A percentile compares a stretch with the other conserved stretches of the same genome.
phyloP scores from a whole-genome alignment of 2,113 vertebrate species.

The Climacteris rufus region DNA sequence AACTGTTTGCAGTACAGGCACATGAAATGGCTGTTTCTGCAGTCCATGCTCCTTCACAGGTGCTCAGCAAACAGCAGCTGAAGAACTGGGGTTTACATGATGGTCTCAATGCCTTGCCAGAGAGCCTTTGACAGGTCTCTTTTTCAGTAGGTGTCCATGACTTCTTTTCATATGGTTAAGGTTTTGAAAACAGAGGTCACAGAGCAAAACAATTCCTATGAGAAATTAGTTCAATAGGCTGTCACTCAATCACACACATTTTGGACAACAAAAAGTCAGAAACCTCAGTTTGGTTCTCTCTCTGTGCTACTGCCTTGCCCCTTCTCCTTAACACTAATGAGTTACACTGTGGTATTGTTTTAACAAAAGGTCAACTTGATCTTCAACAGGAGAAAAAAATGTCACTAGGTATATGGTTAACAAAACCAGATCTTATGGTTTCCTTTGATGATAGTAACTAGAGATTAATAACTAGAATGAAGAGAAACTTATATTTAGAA shows the following conservation, averaged over 20 bases:
- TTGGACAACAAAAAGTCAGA: background rate
- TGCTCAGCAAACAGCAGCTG: background rate
- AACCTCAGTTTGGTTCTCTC: background rate
- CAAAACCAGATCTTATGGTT: background rate
- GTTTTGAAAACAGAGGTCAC: background rate
- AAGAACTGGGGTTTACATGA: background rate
- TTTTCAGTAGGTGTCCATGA: background rate
- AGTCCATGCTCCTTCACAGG: accelerated
- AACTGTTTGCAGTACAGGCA: background rate
- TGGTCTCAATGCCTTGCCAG: background rate
- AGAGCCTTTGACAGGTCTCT: background rate
- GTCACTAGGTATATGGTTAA: background rate
- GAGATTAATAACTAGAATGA: background rate
- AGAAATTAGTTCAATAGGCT: background rate
- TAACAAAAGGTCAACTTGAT: background rate
- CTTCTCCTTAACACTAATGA: background rate
- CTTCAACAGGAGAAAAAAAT: background rate
- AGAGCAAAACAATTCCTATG: background rate
- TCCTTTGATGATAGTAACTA: background rate
- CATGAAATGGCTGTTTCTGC: background rate
- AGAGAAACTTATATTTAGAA: background rate
- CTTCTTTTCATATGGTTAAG: background rate
- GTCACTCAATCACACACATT: background rate
- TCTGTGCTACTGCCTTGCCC: background rate
- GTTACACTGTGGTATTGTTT: background rate